phyloP scores from a whole-genome alignment of 2,888 invertebrate genomes.

The Orchesellides sinensis region DNA sequence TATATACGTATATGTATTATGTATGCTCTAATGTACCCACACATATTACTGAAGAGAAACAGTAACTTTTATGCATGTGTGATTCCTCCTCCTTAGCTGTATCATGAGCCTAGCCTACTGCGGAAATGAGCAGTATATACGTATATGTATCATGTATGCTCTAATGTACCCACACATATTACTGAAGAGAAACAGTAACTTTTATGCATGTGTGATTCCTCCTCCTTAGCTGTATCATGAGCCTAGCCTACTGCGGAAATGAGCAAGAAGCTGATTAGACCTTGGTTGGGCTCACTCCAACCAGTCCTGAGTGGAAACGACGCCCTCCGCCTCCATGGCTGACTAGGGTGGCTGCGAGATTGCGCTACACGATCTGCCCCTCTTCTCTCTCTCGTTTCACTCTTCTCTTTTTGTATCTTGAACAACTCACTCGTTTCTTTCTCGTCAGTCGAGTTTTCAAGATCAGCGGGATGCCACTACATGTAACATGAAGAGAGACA shows the following conservation, averaged over 20 bases:
- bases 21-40: neutral
- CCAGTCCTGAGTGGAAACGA: constrained; percentile 65
- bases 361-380: constrained; percentile 58
- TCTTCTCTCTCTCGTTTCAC: constrained; percentile 20
- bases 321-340: constrained; percentile 68
- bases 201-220: constrained; percentile 44
- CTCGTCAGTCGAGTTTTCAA: constrained; percentile 60
- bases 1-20: neutral
- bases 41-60: neutral
- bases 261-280: constrained; percentile 66
- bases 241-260: constrained; percentile 66
- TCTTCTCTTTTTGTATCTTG: neutral
- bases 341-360: constrained; percentile 68
- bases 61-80: constrained; percentile 22
- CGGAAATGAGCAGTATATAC: constrained; percentile 65
- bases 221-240: constrained; percentile 53
- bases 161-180: neutral
- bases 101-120: constrained; percentile 63
- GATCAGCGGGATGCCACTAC: constrained; percentile 66
- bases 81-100: constrained; percentile 61
- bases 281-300: constrained; percentile 63
- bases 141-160: no score
- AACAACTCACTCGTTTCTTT: constrained; percentile 24
- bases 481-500: constrained; percentile 5
- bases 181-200: constrained; percentile 23